Evolutionary conservation across 1,140 invertebrate genomes (phyloP).

Genomic region (Archegozetes longisetosus): DNA sequence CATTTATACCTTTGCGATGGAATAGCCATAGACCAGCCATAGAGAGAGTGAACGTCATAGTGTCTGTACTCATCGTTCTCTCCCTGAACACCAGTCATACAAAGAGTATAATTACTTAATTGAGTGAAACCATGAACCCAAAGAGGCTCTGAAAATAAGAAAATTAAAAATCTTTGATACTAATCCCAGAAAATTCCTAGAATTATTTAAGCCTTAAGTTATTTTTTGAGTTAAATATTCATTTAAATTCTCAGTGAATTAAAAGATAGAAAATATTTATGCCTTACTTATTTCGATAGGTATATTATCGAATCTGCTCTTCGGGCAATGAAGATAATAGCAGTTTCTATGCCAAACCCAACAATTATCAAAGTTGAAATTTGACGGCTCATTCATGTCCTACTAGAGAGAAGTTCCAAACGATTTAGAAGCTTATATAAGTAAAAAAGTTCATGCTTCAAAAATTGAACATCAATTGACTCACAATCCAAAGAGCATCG

Average conservation of each 20-base stretch:
- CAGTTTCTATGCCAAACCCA: neutral
- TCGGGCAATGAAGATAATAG: neutral
- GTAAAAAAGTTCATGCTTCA: neutral
- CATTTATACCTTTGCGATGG: slow-evolving; percentile 48
- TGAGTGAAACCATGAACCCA: slow-evolving; percentile 41
- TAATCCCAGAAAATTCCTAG: no score
- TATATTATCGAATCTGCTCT: neutral
- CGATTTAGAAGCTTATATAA: neutral
- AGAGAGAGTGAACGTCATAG: slow-evolving; percentile 66
- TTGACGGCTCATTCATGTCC: neutral
- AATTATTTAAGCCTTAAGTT: no score
- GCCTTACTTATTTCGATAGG: neutral
- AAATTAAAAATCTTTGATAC: no score
- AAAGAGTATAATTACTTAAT: slow-evolving; percentile 54
- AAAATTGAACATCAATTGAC: neutral
- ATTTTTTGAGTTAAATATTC: neutral
- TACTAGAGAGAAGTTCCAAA: neutral
- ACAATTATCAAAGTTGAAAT: no score
- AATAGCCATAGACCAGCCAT: slow-evolving; percentile 54
- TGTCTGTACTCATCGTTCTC: slow-evolving; percentile 42
- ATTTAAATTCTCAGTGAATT: neutral
- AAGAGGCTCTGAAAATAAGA: slow-evolving; percentile 43
- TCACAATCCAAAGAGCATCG: neutral
- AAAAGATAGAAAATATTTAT: neutral
- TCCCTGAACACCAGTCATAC: slow-evolving; percentile 55